Base-by-base conservation (phyloP, 2,113 vertebrate genomes). In the Cyrtonyx montezumae region DNA sequence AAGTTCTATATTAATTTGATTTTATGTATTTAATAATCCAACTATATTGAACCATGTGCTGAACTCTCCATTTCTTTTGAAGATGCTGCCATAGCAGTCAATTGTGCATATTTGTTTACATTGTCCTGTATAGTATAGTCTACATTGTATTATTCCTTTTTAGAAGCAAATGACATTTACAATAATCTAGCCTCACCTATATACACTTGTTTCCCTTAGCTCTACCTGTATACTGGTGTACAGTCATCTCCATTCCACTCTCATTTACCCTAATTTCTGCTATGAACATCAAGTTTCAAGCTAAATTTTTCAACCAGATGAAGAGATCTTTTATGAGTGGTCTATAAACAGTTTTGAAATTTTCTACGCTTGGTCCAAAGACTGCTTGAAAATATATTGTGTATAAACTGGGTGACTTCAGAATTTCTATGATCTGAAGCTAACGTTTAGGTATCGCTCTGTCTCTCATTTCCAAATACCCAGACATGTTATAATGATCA, bases 141-240 rank as follows among this genome's bases (percentile, higher is more conserved):
- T 56, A 7, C 36, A 14, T 11, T 43, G 22, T 18, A 6, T 16
- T 61, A 21, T 16, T 43, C 22, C 76, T 63, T 53, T 26, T 22
- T 23, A 8, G 11, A 76, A 81, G 6, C 28, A 56, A 30, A 40
- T 16, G 30, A 8, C 0, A 0, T 13, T 63, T 48, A 26, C 14
- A 78, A 3, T 5, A 71, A 25, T 4, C 46, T 26, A 13, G 26
- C 23, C 36, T 36, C 34, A 49, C 17, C n/a, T 40, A 4, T 23
- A 17, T 30, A 2, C 1, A 11, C 1, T 48, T 25, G 12, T 20
- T 17, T 48, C 3, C 40, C 4, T 30, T 23, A 62, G 28, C 4
- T 42, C 61, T 46, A 43, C 15, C 25, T 45, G 49, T 36, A 87
- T 76, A 62, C 11, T 51, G 55, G 4, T 17, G 34, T 71, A 4